Percentiles rank a stretch among this genome's conserved stretches.
Evolutionary conservation across 2,888 invertebrate genomes (phyloP).

Genomic region (Lobophora halterata): DNA sequence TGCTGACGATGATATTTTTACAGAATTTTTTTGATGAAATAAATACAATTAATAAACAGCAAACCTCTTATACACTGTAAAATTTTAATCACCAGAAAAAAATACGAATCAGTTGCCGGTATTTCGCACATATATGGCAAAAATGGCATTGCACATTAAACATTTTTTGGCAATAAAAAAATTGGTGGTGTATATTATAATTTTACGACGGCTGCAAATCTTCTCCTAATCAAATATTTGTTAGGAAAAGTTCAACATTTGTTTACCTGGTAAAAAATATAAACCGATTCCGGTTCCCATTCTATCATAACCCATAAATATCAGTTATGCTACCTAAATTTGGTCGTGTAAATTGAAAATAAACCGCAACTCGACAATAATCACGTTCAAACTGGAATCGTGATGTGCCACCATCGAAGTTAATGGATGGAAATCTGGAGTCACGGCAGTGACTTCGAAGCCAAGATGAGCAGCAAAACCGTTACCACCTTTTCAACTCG

Average conservation of each 20-base stretch:
- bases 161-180: too few species aligned
- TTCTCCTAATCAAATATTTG: not conserved
- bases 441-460: too few species aligned
- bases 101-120: too few species aligned
- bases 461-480: too few species aligned
- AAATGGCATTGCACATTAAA: not conserved
- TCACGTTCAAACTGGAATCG: conserved; percentile 37
- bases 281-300: conserved; percentile 11
- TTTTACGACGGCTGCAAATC: too few species aligned
- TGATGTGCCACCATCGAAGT: conserved; percentile 24
- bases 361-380: conserved; percentile 39
- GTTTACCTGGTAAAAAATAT: conserved; percentile 8
- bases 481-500: too few species aligned
- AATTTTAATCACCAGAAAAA: too few species aligned
- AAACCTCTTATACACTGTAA: too few species aligned
- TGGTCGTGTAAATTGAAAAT: conserved; percentile 38
- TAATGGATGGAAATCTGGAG: conserved; percentile 4
- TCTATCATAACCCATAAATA: conserved; percentile 11
- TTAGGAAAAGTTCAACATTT: conserved; percentile 4
- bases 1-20: too few species aligned
- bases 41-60: conserved; percentile 2
- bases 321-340: conserved; percentile 12
- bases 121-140: too few species aligned
- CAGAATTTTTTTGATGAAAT: not conserved
- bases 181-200: too few species aligned